Percentiles rank a stretch among this genome's conserved stretches.
phyloP scores from a whole-genome alignment of 2,888 invertebrate species.

The Amblyjoppa proteus region DNA sequence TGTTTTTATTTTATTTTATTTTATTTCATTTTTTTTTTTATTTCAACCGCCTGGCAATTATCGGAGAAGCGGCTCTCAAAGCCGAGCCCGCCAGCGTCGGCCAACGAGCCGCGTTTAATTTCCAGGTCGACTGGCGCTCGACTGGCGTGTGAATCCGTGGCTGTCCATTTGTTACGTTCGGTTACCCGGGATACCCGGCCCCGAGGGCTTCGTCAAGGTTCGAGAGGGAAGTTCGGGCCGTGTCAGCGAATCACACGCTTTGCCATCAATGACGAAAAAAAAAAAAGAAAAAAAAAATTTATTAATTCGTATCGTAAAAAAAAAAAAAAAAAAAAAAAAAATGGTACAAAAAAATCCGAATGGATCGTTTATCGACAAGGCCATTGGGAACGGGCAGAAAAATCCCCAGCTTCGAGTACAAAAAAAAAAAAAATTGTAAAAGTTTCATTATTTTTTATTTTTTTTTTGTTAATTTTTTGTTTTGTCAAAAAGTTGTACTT shows the following conservation, averaged over 20 bases:
- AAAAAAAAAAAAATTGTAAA: too few relatives aligned
- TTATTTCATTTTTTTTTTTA: not conserved
- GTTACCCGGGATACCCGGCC: slow-evolving; percentile 75
- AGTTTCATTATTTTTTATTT: too few relatives aligned
- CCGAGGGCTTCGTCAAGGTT: slow-evolving; percentile 29
- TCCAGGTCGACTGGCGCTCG: slow-evolving; percentile 71
- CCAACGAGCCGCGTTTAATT: slow-evolving; percentile 66
- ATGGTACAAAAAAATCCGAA: too few relatives aligned
- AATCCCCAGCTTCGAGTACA: too few relatives aligned
- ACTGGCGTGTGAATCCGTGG: slow-evolving; percentile 68
- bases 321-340: too few relatives aligned
- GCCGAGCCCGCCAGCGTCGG: not conserved
- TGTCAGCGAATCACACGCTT: slow-evolving; percentile 23
- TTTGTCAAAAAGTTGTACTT: too few relatives aligned
- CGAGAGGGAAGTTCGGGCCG: slow-evolving; percentile 45
- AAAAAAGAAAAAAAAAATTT: too few relatives aligned
- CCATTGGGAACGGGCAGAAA: too few relatives aligned
- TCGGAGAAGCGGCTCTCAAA: slow-evolving; percentile 59
- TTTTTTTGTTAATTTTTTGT: too few relatives aligned
- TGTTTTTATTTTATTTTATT: too few relatives aligned
- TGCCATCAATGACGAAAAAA: not conserved
- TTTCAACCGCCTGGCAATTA: slow-evolving; percentile 25
- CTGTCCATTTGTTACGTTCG: slow-evolving; percentile 75
- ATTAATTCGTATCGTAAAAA: too few relatives aligned
- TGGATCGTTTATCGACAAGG: too few relatives aligned